These are phyloP conservation scores for Physeter macrocephalus DNA, from an alignment of 2,113 vertebrate genomes.

Conservation along the genomic window DNA sequence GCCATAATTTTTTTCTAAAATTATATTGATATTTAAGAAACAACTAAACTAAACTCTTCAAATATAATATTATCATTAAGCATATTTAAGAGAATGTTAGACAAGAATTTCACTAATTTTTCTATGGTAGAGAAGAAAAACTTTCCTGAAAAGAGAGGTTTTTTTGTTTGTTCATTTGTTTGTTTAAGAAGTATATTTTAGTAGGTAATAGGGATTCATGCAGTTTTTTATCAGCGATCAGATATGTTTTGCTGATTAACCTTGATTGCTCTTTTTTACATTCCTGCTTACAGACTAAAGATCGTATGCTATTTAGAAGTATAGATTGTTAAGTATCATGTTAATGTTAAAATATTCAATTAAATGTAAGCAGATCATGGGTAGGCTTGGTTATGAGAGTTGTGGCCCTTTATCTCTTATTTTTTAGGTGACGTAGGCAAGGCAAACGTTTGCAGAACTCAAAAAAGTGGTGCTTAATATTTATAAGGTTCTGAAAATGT, in stretches of 20 bases:
- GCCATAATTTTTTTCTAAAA: neutral
- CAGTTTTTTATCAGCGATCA: constrained; percentile 22
- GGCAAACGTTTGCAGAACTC: neutral
- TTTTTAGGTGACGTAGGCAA: neutral
- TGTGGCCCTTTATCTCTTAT: neutral
- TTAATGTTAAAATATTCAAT: constrained; percentile 47
- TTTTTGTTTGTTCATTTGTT: neutral
- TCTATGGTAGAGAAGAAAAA: neutral
- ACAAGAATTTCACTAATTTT: neutral
- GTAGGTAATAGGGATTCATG: neutral
- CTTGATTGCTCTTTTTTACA: constrained; percentile 1
- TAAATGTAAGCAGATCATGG: neutral
- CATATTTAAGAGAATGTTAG: neutral
- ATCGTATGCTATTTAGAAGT: neutral
- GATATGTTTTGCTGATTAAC: neutral
- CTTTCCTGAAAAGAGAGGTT: neutral
- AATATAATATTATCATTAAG: neutral
- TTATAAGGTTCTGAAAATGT: neutral
- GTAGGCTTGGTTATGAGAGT: neutral
- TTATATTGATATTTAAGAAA: neutral
- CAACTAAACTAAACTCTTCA: neutral
- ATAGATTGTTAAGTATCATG: constrained; percentile 21
- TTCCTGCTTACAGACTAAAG: neutral
- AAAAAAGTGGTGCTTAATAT: neutral
- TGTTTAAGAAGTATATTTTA: neutral